Evolutionary conservation across 2,888 invertebrate genomes (phyloP), one percentile per base, ranked within the genome.

Genomic region (Strigamia maritima): DNA sequence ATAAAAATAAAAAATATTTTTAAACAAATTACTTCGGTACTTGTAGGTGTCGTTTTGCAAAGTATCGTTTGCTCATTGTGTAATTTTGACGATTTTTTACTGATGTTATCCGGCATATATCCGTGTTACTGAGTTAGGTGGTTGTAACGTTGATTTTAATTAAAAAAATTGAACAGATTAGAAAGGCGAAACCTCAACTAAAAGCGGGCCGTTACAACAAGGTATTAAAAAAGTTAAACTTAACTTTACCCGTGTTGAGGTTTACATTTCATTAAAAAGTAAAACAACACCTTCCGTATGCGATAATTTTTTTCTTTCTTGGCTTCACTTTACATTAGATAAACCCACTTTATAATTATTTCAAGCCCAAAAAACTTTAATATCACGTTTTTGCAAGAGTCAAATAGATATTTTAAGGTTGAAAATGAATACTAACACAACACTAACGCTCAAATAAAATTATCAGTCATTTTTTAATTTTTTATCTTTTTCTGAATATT

Each of bases 131-230:
- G 54, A 54, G 54, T 54, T 54, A 54, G 22, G 54, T 4, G 54
- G 54, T 35, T 54, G 54, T 54, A 54, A 54, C 16, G 54, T 54
- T 54, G 54, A 54, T 54, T 54, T 54, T 54, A 54, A 54, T 54
- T 54, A 54, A 54, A 54, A 40, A 54, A 54, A 54, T 54, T 54
- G 54, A 54, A 19, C 54, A 54, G 54, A 54, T 54, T 54, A 54
- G 54, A 8, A 19, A 54, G 54, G 54, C 54, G 19, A 54, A 54
- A 54, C 54, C 19, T 22, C 54, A 19, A n/a, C 54, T 54, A 54
- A 35, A 6, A 54, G 54, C 54, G 54, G 54, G 54, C 8, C 8
- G 54, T 54, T 54, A 54, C 2, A 19, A 54, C 19, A 54, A 54
- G 6, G 54, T 22, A 54, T 54, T 54, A 54, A 54, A 54, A 54